A percentile compares a stretch with the other conserved stretches of the same genome.
These are phyloP conservation scores for Leistus spinibarbis DNA, from an alignment of 2,888 invertebrate genomes.

Conservation along the genomic window DNA sequence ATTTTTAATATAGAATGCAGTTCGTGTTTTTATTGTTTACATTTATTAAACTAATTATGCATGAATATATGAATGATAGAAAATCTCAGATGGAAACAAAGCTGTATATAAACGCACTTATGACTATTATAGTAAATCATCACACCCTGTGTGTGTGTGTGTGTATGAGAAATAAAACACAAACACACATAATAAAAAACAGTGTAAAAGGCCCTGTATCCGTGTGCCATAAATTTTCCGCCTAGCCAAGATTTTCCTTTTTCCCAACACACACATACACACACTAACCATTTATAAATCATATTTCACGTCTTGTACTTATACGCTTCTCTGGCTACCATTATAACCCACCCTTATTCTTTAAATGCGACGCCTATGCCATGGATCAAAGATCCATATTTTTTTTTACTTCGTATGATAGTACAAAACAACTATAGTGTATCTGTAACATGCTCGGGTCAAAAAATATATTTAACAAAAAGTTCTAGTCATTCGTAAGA, in stretches of 20 bases:
- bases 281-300: neutral
- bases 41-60: too few species aligned
- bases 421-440: too few species aligned
- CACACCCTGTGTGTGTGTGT: neutral
- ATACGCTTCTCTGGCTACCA: too few species aligned
- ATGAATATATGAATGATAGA: too few species aligned
- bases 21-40: too few species aligned
- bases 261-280: neutral
- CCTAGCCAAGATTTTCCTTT: neutral
- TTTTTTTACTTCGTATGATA: too few species aligned
- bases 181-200: slow-evolving; percentile 31
- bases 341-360: neutral
- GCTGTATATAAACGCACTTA: neutral
- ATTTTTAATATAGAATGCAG: neutral
- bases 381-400: neutral
- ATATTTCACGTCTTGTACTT: too few species aligned
- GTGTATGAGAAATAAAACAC: slow-evolving; percentile 6
- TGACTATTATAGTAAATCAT: neutral
- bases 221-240: neutral
- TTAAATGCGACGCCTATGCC: neutral
- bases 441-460: too few species aligned
- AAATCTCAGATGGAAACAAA: too few species aligned
- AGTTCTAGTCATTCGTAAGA: too few species aligned
- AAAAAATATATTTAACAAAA: too few species aligned
- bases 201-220: slow-evolving; percentile 35